Evolutionary conservation across 2,888 invertebrate genomes (phyloP), one percentile per base, ranked within the genome.

Genomic region (Pseudococcus jackbeardsleyi): DNA sequence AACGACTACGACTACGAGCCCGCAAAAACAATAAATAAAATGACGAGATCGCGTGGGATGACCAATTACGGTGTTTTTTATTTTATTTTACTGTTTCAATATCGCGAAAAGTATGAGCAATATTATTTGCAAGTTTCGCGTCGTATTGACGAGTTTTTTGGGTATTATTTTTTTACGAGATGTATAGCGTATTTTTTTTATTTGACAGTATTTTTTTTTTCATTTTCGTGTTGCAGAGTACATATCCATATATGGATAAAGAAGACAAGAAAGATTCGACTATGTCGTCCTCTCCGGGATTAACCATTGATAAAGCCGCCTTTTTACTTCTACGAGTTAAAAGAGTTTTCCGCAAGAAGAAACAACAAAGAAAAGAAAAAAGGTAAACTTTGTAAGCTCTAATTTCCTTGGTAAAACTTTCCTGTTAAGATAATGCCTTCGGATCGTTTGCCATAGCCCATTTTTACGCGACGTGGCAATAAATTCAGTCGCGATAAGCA

Each of bases 281-380:
- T 15, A 68, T 88, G 26, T 84, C 88, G 33, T 88, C 88, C 33
- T 84, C 88, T 12, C 90, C 90, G 5, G 89, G 89, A 22, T 93
- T 97, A 90, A 96, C 96, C 90, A 96, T 97, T 91, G 97, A 97
- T 93, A 94, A 96, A 90, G 97, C 97, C 86, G 97, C 97, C 88
- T 97, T 97, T 92, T 93, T 97, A 59, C 93, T 97, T 90, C 93
- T 97, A 90, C 93, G 97, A 90, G 97, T 97, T 89, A 97, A 97
- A 91, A 95, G 96, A 91, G 97, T 96, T 68, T 97, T 97, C 92
- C 96, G 96, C 92, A 97, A 96, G 93, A 97, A 97, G 93, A 94
- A 96, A 90, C 95, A 96, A 91, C 96, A 96, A 91, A 93, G 96
- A 90, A 96, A 96, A 91, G 96, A 97, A 89, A 96, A 95, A 93